Conservation (phyloP, 2,113 vertebrate genomes). For the Apteryx owenii region DNA sequence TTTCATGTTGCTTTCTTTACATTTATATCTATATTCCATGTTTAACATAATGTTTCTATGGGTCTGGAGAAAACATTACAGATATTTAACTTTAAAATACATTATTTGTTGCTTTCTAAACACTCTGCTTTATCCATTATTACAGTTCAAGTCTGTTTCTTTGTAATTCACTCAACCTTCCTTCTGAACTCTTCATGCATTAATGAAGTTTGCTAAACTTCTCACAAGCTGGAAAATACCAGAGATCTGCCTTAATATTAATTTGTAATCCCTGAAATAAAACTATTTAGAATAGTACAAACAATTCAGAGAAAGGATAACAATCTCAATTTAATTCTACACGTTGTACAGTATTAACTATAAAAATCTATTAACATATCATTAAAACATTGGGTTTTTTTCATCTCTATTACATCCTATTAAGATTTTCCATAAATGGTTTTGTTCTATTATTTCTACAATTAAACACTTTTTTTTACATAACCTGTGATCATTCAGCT, state of each 20-base stretch:
- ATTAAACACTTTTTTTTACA: not conserved
- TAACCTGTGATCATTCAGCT: not conserved
- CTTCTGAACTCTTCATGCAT: not conserved
- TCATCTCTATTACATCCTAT: not conserved
- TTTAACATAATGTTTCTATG: conserved; percentile 40
- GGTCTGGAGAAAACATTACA: conserved; percentile 46
- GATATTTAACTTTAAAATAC: conserved; percentile 34
- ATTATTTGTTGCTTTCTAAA: conserved; percentile 60
- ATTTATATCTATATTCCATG: conserved; percentile 64
- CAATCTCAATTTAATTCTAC: not conserved
- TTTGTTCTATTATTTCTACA: not conserved
- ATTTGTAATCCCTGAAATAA: not conserved
- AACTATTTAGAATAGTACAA: not conserved
- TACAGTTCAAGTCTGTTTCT: conserved; percentile 3
- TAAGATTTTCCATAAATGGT: not conserved
- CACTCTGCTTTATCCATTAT: conserved; percentile 7
- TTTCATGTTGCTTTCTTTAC: conserved; percentile 65
- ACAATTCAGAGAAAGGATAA: not conserved
- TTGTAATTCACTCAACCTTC: not conserved
- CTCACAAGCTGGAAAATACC: not conserved
- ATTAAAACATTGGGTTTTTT: not conserved
- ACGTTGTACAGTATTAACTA: not conserved
- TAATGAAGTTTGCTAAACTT: not conserved
- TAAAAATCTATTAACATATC: not conserved
- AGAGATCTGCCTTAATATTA: not conserved